Evolutionary conservation across 2,113 vertebrate species (phyloP).

Genomic region (Ptilorrhoa leucosticta): DNA sequence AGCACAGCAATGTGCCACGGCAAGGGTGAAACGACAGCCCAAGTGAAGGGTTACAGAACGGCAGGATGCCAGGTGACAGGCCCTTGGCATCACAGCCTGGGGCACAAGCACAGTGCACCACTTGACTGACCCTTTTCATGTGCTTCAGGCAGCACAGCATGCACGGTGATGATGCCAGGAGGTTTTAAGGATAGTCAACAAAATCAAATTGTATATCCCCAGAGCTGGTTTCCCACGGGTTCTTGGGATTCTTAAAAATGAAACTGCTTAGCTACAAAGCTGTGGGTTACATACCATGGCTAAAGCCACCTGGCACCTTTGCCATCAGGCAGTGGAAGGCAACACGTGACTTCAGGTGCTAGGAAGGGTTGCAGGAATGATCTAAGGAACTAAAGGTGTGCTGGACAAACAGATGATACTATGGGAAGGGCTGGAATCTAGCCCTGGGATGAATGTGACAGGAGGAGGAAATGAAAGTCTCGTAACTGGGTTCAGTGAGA

Average conservation of each 20-base stretch:
- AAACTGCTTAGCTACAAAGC: background rate
- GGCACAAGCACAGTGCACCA: background rate
- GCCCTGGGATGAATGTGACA: background rate
- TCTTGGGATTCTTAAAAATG: background rate
- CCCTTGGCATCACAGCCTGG: background rate
- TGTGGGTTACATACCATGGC: background rate
- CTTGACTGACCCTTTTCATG: background rate
- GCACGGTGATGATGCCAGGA: background rate
- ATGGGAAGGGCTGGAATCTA: background rate
- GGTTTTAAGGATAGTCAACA: background rate
- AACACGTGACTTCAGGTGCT: accelerated
- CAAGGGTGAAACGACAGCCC: background rate
- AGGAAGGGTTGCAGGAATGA: background rate
- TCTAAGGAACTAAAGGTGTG: background rate
- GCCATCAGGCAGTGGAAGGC: background rate
- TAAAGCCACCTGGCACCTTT: background rate
- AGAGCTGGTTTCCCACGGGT: accelerated
- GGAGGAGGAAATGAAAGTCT: background rate
- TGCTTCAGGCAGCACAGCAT: background rate
- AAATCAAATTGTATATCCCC: background rate
- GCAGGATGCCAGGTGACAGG: background rate
- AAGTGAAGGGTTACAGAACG: background rate
- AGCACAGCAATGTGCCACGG: background rate
- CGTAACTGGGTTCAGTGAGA: background rate
- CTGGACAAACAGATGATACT: background rate